Evolutionary conservation across 2,888 invertebrate genomes (phyloP), one percentile per base, ranked within the genome.

Genomic region (Ashinkailepas kermadecensis): DNA sequence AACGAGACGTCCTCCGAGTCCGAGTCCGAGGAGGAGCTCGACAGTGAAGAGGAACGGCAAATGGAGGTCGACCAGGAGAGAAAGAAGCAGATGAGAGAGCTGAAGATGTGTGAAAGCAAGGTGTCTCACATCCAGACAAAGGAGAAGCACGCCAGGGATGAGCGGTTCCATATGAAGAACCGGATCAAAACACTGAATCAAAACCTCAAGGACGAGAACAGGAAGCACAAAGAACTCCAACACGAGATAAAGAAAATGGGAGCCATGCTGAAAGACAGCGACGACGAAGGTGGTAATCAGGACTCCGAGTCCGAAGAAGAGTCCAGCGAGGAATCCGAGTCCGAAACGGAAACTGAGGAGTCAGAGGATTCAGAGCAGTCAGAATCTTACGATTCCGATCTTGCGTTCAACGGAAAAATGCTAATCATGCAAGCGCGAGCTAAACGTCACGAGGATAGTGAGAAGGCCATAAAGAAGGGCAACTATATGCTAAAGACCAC

Each of bases 201-300:
- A 13, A 90, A 82, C 39, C 78, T 85, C 85, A 92, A 91, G 85
- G 93, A 93, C 70, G 95, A 94, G 85, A 94, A 93, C 86, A 92
- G 92, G 86, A 94, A 94, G 88, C 94, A 92, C 88, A 94, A 93
- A 86, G 91, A 91, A 85, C 88, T 95, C 74, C 94, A 95, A 87
- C 94, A 94, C 84, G 95, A 95, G 88, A 95, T 95, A 15, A 94
- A 95, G 86, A 95, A 95, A 88, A 95, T 95, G 95, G 79, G 79
- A 12, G 59, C 23, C 1, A 25, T 79, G 79, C 23, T 79, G 57
- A 79, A 25, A n/a, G 25, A 59, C 23, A 79, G 79, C 21, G 82
- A 82, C 12, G 82, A 81, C 8, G 90, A 90, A 39, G 89, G 89
- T 21, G 88, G 89, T 8, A 88, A 88, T 80, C 87, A 88, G 57